Evolutionary conservation across 2,113 vertebrate species (phyloP), one percentile per base, ranked within the genome.

Genomic region (Cichladusa arquata): DNA sequence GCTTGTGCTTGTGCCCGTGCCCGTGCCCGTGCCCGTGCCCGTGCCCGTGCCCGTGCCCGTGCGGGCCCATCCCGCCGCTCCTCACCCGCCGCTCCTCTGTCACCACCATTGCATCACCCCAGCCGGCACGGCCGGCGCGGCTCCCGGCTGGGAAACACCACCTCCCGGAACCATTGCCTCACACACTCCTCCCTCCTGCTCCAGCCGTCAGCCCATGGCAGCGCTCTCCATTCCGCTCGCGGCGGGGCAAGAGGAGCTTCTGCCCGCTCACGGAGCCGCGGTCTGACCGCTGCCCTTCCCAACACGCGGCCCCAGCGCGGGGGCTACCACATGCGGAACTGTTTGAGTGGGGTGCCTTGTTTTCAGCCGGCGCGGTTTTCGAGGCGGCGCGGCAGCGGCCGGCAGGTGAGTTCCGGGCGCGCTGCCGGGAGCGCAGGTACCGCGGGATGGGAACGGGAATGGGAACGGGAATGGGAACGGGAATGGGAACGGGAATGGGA

Each of bases 241-340:
- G 28, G 15, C 2, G 5, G 4, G 7, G 4, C 6, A 0, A 54
- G 3, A 71, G 25, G 5, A 10, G 29, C 13, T 77, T 3, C 14
- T 5, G 3, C 6, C 3, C 2, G 1, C 28, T 9, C 5, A 9
- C 4, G 1, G 2, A 33, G 24, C 23, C 4, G 1, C 5, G 3
- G 1, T 1, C 14, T n/a, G 7, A 19, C 9, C 2, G 5, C 15
- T 12, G 22, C 24, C 3, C 7, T 51, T 24, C 14, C 5, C 20
- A 8, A 1, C 8, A 1, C 5, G 2, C 19, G 0, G 5, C 1
- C 1, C 16, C 1, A 12, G 9, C 0, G 1, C 2, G 2, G 25
- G 5, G 4, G 3, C 3, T 9, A 5, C 2, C 6, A 0, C 3
- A 5, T 1, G 2, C 18, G 67, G 79, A 57, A 45, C 70, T 3